These are phyloP conservation scores for Oxyruncus cristatus DNA, from an alignment of 2,113 vertebrate species.

Conservation along the genomic window DNA sequence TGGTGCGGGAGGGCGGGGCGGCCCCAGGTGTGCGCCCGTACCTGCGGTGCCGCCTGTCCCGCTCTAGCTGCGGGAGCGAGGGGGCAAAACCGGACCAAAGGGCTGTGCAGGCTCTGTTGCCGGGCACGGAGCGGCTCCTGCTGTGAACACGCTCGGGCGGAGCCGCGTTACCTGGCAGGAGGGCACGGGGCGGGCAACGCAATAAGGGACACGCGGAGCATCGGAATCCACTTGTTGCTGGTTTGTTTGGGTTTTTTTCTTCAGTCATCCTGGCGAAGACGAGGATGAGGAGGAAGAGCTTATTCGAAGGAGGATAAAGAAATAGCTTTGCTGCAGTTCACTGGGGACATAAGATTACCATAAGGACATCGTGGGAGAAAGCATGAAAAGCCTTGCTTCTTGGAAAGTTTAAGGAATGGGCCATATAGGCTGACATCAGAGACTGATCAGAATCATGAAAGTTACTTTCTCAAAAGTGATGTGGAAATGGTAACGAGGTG, in stretches of 20 bases:
- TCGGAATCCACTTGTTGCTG: background rate
- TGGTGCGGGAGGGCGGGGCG: background rate
- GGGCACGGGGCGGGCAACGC: rapidly evolving
- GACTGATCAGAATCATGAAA: background rate
- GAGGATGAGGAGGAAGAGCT: background rate
- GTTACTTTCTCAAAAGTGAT: background rate
- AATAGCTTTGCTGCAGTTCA: background rate
- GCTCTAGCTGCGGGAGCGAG: rapidly evolving
- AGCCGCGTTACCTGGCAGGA: rapidly evolving
- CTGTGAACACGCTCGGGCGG: rapidly evolving
- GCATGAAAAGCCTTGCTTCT: background rate
- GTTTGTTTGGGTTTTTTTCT: rapidly evolving
- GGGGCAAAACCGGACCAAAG: rapidly evolving
- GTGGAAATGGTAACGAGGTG: background rate
- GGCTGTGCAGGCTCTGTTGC: rapidly evolving
- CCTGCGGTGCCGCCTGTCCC: rapidly evolving
- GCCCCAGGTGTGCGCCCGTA: background rate
- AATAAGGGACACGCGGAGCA: rapidly evolving
- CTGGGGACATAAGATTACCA: rapidly evolving
- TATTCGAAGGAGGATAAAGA: background rate
- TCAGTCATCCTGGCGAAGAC: background rate
- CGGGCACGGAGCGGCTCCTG: rapidly evolving
- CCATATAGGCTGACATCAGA: rapidly evolving
- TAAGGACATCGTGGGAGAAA: background rate
- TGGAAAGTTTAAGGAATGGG: background rate